Base-by-base conservation (phyloP, 1,140 invertebrate species). In the Sinonovacula constricta region DNA sequence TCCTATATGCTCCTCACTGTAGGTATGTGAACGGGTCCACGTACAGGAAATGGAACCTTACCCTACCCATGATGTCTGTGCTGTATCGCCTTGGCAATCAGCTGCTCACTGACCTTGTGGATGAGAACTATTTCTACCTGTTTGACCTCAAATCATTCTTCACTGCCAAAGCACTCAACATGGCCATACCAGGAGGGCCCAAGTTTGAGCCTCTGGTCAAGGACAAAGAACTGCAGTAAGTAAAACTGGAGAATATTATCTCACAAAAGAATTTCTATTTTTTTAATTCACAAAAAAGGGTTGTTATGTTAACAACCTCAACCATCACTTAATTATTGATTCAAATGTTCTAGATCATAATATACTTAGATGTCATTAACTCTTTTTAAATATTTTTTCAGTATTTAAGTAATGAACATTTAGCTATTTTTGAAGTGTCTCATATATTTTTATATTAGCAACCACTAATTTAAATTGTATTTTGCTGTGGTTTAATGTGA, bases 61-160 rank as follows among this genome's bases (percentile, higher is more conserved):
- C 95, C 4, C 91, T 99, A 79, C 98, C 98, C 0, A 97, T 99
- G 91, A 96, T 99, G 95, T 98, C 99, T 0, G 98, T 97, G 2
- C 91, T 99, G 33, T 99, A 99, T 91, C 94, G 98, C 81, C 92
- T 99, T 72, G 98, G 98, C 2, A 99, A 99, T 93, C 98, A 99
- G 89, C 92, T 99, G n/a, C 92, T 99, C 0, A 99, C 98, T 18
- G 99, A 99, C 93, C 93, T 99, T 53, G 97, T 99, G 0, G 99
- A 99, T 93, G 94, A 97, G 78, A 99, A 99, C 90, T 99, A 99
- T 90, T 99, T 99, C 91, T 99, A 99, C 90, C 92, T 99, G 0
- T 99, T 99, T 92, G 98, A 99, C 92, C 94, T 98, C 14, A 99
- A 99, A 90, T 99, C 98, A 84, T 99, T 99, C 90, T 99, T 99